A percentile compares a stretch with the other conserved stretches of the same genome.
Evolutionary conservation across 2,797 vertebrate genomes (phyloP).

Genomic region (Choloepus didactylus): DNA sequence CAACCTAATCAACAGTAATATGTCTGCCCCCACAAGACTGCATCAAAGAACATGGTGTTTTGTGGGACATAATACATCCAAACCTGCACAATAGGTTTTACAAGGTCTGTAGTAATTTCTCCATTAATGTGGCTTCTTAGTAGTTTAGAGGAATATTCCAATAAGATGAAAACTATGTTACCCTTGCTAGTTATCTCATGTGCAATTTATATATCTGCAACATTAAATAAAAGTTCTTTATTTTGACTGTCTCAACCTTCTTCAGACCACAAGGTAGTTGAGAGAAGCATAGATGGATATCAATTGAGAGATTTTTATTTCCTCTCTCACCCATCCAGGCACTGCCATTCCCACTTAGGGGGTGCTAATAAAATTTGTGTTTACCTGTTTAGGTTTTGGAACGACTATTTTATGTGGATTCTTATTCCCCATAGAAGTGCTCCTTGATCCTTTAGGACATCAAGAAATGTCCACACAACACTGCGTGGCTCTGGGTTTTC

Average conservation of each 20-base stretch:
- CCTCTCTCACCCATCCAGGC: neutral
- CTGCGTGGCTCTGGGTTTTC: rapidly evolving
- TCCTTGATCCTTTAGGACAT: neutral
- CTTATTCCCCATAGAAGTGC: neutral
- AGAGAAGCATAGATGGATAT: neutral
- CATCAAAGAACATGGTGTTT: too few species aligned
- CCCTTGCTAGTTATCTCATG: neutral
- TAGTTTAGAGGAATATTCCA: neutral
- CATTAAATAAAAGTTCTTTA: neutral
- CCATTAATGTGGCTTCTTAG: neutral
- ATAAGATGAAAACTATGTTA: neutral
- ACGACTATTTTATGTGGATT: neutral
- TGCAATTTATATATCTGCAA: neutral
- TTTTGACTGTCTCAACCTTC: neutral
- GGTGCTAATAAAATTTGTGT: neutral
- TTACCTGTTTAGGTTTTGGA: neutral
- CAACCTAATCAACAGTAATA: too few species aligned
- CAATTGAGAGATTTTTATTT: neutral
- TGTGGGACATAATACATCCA: too few species aligned
- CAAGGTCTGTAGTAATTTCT: neutral
- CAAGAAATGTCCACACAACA: neutral
- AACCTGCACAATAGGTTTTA: neutral
- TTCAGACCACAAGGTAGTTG: neutral
- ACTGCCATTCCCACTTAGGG: neutral
- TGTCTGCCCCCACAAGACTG: too few species aligned